A percentile compares a stretch with the other conserved stretches of the same genome.
These are phyloP conservation scores for Buceros bicornis DNA, from an alignment of 2,797 vertebrate species.

Conservation along the genomic window DNA sequence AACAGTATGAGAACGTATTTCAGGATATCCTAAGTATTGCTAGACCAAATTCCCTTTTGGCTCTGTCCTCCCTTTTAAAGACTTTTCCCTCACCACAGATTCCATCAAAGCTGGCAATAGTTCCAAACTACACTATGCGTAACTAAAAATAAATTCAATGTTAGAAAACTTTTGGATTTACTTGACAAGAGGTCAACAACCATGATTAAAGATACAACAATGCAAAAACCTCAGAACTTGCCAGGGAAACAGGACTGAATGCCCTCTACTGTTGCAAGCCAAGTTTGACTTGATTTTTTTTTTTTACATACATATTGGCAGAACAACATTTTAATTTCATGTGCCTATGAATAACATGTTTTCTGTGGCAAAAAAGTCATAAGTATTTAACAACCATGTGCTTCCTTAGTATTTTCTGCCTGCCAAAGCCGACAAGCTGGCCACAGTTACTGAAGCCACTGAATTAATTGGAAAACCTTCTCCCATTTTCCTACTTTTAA, in stretches of 20 bases:
- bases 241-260: not conserved
- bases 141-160: not conserved
- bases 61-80: not conserved
- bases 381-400: not conserved
- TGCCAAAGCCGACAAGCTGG: constrained; percentile 12
- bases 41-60: not conserved
- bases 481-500: not conserved
- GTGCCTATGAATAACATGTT: not conserved
- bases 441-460: not conserved
- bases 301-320: not conserved
- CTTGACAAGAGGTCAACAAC: not conserved
- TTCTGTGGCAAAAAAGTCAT: not conserved
- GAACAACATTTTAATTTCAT: constrained; percentile 25
- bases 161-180: not conserved
- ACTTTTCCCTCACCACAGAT: not conserved
- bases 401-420: not conserved
- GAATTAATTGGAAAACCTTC: not conserved
- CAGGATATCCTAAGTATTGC: not conserved
- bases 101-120: not conserved
- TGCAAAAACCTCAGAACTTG: not conserved
- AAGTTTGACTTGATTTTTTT: not conserved
- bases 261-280: not conserved
- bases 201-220: not conserved
- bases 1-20: not conserved
- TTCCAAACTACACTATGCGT: not conserved